phyloP scores from a whole-genome alignment of 1,140 invertebrate genomes.

The Chironomus tepperi region DNA sequence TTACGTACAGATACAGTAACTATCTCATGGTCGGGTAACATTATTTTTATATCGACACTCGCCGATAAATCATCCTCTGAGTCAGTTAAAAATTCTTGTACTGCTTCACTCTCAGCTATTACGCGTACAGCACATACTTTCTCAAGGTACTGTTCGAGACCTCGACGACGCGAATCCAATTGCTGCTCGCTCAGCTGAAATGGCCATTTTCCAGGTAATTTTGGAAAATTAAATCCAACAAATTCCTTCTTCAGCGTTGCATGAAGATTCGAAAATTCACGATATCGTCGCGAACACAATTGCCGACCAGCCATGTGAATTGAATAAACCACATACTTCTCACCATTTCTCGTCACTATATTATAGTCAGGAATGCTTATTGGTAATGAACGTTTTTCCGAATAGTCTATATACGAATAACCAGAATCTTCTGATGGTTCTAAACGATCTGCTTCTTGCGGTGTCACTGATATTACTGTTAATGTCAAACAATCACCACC shows the following conservation, averaged over 20 bases:
- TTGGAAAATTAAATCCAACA: constrained; percentile 94
- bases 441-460: constrained; percentile 75
- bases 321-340: constrained; percentile 94
- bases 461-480: constrained; percentile 92
- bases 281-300: constrained; percentile 89
- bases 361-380: constrained; percentile 97
- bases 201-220: constrained; percentile 97
- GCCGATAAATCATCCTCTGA: constrained; percentile 77
- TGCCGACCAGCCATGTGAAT: constrained; percentile 99
- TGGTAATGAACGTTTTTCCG: constrained; percentile 93
- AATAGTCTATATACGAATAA: constrained; percentile 92
- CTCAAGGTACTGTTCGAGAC: constrained; percentile 95
- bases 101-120: constrained; percentile 93
- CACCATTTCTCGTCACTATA: constrained; percentile 63
- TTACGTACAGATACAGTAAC: constrained; percentile 86
- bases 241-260: constrained; percentile 91
- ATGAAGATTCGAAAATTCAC: constrained; percentile 89
- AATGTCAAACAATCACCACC: constrained; percentile 92
- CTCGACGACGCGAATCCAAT: constrained; percentile 83
- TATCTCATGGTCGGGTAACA: constrained; percentile 76
- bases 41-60: constrained; percentile 88
- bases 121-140: constrained; percentile 96
- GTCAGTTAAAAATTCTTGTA: constrained; percentile 95
- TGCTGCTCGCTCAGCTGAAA: constrained; percentile 95
- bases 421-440: constrained; percentile 83